Evolutionary conservation across 2,113 vertebrate species (phyloP), one percentile per base, ranked within the genome.

Genomic region (Anas platyrhynchos): DNA sequence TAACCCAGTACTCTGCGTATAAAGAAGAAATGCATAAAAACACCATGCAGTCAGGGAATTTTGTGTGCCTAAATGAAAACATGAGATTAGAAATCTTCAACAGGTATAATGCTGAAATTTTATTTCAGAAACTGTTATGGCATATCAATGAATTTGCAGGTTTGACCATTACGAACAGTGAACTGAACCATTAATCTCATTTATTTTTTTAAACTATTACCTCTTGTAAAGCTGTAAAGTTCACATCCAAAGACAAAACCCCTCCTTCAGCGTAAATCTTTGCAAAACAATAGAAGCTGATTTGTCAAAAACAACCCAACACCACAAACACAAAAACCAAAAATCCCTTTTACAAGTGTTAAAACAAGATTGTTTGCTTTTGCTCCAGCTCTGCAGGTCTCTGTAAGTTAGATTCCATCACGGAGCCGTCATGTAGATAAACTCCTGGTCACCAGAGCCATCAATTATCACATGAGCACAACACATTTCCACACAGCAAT

Each of bases 241-340:
- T 74, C 61, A 68, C 7, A 72, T 6, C 25, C 34, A 48, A 79
- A 87, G 48, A 72, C 16, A 75, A 75, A 90, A 75, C 2, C 11
- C 22, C 36, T 36, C 2, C 67, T 84, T 56, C 66, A 87, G 69
- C 4, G 82, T 31, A 95, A 86, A 58, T 62, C 26, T 62, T 72
- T 68, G 16, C 56, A 78, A 75, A 87, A 83, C 25, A 43, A 56
- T 0, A 88, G 38, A 88, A 83, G 48, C 4, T 21, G 13, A 48
- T 75, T 68, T 82, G 59, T 26, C 3, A 61, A 68, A 63, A 56
- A n/a, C 20, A 25, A 2, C 3, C 3, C 10, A 36, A 32, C 1
- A 3, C 3, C 8, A 5, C 14, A 17, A 17, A 2, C 16, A 34
- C 52, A 27, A 38, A 25, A 1, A 2, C 1, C 8, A 5, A 14